A percentile compares a stretch with the other conserved stretches of the same genome.
phyloP scores from a whole-genome alignment of 2,797 vertebrate species.

The Chiroxiphia lanceolata region DNA sequence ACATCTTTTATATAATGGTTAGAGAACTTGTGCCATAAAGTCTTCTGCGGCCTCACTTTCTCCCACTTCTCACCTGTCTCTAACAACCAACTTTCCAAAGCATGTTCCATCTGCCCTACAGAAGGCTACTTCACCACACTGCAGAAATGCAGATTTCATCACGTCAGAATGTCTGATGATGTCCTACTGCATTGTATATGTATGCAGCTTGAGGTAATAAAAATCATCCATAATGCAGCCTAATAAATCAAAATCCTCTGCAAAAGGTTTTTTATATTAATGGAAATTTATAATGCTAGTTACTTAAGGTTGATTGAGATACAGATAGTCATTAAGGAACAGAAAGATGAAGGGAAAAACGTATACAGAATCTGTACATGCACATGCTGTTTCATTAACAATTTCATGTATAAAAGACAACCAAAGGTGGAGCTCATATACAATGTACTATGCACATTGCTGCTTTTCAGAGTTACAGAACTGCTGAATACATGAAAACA shows the following conservation, averaged over 20 bases:
- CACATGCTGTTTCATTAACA: neutral
- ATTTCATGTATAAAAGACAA: neutral
- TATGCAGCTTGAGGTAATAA: neutral
- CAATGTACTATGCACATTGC: rapidly evolving
- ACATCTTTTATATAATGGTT: neutral
- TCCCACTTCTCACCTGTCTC: neutral
- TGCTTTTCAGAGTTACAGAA: neutral
- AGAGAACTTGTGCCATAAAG: neutral
- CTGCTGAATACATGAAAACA: neutral
- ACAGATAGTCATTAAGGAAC: neutral
- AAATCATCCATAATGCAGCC: neutral
- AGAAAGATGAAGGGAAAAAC: neutral
- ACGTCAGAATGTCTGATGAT: neutral
- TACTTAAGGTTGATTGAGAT: neutral
- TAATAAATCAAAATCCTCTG: neutral
- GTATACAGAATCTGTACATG: neutral
- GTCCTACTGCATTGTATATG: neutral
- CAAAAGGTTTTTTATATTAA: neutral
- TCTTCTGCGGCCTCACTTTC: neutral
- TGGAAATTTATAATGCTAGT: neutral
- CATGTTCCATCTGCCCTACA: neutral
- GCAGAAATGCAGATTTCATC: neutral
- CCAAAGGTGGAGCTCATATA: neutral
- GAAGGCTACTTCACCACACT: neutral
- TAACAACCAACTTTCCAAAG: neutral